phyloP scores from a whole-genome alignment of 2,113 vertebrate genomes.

The Hippocampus abdominalis region DNA sequence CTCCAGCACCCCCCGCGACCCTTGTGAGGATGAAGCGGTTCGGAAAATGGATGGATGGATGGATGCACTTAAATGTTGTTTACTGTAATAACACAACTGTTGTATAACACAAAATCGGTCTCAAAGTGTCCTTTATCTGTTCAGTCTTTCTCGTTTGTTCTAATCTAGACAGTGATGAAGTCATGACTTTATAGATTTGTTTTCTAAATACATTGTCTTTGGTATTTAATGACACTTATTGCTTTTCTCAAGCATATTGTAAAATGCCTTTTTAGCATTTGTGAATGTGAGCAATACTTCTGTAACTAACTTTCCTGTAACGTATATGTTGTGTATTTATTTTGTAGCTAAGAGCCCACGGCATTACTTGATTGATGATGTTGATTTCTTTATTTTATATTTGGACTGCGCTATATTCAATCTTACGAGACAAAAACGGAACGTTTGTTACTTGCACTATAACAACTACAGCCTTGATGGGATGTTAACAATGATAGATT shows the following conservation, averaged over 20 bases:
- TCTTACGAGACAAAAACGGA: not conserved
- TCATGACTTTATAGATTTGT: not conserved
- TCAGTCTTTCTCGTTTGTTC: not conserved
- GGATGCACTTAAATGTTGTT: not conserved
- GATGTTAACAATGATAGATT: not conserved
- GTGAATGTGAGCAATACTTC: conserved; percentile 19
- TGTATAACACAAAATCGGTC: not conserved
- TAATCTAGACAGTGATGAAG: not conserved
- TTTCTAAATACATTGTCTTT: not conserved
- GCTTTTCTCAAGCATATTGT: conserved; percentile 23
- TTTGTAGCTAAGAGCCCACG: not conserved
- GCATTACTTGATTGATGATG: not conserved
- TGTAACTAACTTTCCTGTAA: not conserved
- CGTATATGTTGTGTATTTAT: not conserved
- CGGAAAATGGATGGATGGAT: too few relatives aligned
- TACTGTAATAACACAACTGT: not conserved
- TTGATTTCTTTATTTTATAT: conserved; percentile 1
- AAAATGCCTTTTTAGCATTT: conserved; percentile 25
- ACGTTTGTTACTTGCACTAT: not conserved
- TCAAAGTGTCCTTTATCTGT: not conserved
- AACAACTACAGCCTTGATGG: not conserved
- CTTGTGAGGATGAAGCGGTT: too few relatives aligned
- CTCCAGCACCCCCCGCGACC: too few relatives aligned
- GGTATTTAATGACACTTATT: not conserved
- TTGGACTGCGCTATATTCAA: not conserved